These are phyloP conservation scores for Drosophila ustulata DNA, from an alignment of 2,888 invertebrate genomes.

Conservation along the genomic window DNA sequence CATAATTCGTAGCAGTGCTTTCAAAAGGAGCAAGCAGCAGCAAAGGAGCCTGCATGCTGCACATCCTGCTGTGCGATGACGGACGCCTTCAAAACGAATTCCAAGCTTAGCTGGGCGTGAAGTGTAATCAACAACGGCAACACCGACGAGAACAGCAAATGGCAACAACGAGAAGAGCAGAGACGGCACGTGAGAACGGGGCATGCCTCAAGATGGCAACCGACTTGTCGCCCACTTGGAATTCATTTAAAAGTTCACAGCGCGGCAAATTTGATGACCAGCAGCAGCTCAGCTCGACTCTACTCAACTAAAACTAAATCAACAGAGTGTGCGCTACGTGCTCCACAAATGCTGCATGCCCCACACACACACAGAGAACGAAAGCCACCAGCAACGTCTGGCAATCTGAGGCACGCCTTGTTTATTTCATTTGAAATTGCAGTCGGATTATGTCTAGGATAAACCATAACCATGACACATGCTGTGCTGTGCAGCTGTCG, in stretches of 20 bases:
- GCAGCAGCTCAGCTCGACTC: conserved; percentile 17
- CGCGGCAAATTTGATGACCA: conserved; percentile 76
- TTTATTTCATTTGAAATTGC: conserved; percentile 51
- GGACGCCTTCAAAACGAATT: conserved; percentile 58
- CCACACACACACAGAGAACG: not conserved
- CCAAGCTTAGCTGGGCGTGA: conserved; percentile 71
- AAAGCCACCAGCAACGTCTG: conserved; percentile 10
- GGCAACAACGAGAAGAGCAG: conserved; percentile 37
- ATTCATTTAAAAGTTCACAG: conserved; percentile 74
- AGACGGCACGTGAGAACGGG: conserved; percentile 55
- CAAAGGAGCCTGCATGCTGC: conserved; percentile 27
- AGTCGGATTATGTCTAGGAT: conserved; percentile 16
- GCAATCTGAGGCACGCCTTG: conserved; percentile 50
- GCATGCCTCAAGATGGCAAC: conserved; percentile 24
- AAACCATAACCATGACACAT: conserved; percentile 24
- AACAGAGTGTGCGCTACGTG: conserved; percentile 64
- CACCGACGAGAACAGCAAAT: conserved; percentile 2
- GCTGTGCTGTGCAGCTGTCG: conserved; percentile 27
- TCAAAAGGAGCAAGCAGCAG: conserved; percentile 24
- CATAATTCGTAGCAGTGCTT: conserved; percentile 66
- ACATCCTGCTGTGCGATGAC: conserved; percentile 61
- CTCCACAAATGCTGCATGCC: not conserved
- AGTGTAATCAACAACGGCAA: conserved; percentile 74
- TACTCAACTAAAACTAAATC: conserved; percentile 65
- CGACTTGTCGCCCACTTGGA: conserved; percentile 46